Evolutionary conservation across 2,797 vertebrate genomes (phyloP).

Genomic region (Lutjanus argentimaculatus): DNA sequence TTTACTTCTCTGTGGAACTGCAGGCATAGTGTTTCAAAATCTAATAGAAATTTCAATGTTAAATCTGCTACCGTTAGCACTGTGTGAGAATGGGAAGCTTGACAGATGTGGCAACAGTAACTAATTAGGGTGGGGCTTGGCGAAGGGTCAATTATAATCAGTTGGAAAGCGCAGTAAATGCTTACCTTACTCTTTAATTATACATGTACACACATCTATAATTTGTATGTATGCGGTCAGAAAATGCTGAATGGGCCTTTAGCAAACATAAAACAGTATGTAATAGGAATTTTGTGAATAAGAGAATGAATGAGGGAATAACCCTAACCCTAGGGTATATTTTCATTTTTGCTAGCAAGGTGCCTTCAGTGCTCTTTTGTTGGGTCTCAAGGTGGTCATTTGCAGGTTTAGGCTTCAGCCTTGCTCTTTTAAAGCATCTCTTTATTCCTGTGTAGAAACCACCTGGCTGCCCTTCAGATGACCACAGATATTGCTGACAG

Average conservation of each 20-base stretch:
- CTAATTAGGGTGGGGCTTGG: no score
- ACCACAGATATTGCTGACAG: slow-evolving; percentile 61
- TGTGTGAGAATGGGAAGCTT: no score
- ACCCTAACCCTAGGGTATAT: neutral
- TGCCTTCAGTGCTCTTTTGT: neutral
- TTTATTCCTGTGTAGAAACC: neutral
- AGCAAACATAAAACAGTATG: neutral
- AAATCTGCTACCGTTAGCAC: no score
- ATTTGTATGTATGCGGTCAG: neutral
- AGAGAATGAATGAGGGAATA: no score
- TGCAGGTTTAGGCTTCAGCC: neutral
- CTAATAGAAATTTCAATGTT: no score
- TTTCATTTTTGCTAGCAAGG: neutral
- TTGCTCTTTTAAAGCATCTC: neutral
- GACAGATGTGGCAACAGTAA: no score
- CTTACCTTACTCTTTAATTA: neutral
- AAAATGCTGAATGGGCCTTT: neutral
- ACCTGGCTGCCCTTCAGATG: slow-evolving; percentile 51
- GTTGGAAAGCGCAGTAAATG: neutral
- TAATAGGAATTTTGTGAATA: no score
- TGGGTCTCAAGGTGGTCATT: neutral
- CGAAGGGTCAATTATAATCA: neutral
- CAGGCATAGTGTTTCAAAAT: no score
- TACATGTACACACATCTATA: neutral
- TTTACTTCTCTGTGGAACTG: no score